These are phyloP conservation scores for Columba livia DNA, from an alignment of 2,113 vertebrate genomes.

Conservation along the genomic window DNA sequence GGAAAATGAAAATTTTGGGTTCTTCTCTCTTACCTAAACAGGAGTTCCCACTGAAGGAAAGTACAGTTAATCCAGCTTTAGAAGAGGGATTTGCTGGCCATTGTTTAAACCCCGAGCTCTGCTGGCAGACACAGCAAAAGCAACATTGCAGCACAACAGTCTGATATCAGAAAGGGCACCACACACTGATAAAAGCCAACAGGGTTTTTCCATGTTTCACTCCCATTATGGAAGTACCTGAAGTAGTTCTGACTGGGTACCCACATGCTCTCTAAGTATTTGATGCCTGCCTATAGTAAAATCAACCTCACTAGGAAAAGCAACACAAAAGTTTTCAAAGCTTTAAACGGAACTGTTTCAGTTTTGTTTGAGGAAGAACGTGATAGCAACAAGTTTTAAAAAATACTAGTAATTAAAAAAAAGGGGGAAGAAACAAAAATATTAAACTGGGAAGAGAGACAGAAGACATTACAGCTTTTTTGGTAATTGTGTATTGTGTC, in stretches of 20 bases:
- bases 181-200: background rate
- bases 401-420: background rate
- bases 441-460: background rate
- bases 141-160: slow-evolving; percentile 28
- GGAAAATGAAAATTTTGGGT: slow-evolving; percentile 32
- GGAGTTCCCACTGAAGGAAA: slow-evolving; percentile 53
- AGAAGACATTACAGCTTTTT: background rate
- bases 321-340: background rate
- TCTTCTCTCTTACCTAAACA: slow-evolving; percentile 49
- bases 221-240: background rate
- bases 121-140: slow-evolving; percentile 38
- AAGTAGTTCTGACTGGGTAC: background rate
- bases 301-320: background rate
- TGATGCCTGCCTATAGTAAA: background rate
- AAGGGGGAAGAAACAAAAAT: background rate
- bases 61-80: slow-evolving; percentile 71
- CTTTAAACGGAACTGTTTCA: background rate
- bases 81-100: slow-evolving; percentile 64
- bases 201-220: background rate
- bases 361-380: background rate
- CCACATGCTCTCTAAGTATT: background rate
- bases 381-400: background rate
- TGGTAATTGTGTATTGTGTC: background rate
- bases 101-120: slow-evolving; percentile 53
- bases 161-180: slow-evolving; percentile 44